A percentile compares a stretch with the other conserved stretches of the same genome.
Evolutionary conservation across 1,140 invertebrate genomes (phyloP).

Genomic region (Hetaerina americana): DNA sequence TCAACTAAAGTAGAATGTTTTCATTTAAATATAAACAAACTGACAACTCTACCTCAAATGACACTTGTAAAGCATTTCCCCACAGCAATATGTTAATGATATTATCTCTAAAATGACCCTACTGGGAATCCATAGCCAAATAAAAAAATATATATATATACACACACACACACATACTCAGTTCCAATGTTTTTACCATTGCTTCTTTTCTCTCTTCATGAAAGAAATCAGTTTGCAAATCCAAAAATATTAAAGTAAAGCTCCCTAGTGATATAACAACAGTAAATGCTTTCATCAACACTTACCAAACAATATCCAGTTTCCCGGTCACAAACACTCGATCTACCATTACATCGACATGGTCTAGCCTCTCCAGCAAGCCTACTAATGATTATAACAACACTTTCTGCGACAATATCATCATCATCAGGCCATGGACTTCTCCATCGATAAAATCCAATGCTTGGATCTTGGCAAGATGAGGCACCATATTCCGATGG

Average conservation of each 20-base stretch:
- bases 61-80: no score
- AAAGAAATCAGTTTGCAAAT: no score
- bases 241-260: neutral
- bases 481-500: constrained; percentile 61
- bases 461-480: constrained; percentile 77
- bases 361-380: constrained; percentile 66
- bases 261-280: neutral
- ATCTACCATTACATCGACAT: constrained; percentile 72
- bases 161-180: no score
- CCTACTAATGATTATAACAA: constrained; percentile 50
- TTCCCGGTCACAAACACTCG: constrained; percentile 63
- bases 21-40: no score
- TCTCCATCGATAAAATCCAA: constrained; percentile 68
- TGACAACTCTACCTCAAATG: no score
- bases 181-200: no score
- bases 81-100: no score
- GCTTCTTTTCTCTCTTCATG: no score
- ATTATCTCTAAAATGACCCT: no score
- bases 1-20: no score
- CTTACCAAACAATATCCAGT: constrained; percentile 73
- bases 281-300: constrained; percentile 7
- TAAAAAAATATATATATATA: no score
- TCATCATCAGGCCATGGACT: constrained; percentile 33
- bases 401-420: constrained; percentile 23
- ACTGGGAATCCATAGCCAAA: no score